Evolutionary conservation across 2,113 vertebrate species (phyloP).

Genomic region (Oceanodroma tethys): DNA sequence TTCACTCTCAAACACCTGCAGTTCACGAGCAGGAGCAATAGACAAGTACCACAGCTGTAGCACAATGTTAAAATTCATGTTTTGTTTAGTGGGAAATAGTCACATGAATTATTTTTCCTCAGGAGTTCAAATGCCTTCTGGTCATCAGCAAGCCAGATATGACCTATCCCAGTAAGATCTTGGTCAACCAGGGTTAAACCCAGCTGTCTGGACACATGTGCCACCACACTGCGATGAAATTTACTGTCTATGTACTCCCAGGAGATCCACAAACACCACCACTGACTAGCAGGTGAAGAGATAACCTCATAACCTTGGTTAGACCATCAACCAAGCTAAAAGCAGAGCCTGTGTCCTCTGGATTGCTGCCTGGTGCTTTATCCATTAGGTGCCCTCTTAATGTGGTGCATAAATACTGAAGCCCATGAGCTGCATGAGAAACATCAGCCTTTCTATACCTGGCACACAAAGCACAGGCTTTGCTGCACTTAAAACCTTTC

Average conservation of each 20-base stretch:
- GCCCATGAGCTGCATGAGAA: not conserved
- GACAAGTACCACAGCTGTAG: not conserved
- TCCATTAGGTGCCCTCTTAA: not conserved
- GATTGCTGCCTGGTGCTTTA: not conserved
- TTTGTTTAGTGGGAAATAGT: not conserved
- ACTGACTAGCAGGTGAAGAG: not conserved
- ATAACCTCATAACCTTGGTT: not conserved
- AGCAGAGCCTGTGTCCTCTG: not conserved
- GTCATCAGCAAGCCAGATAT: not conserved
- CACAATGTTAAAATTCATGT: not conserved
- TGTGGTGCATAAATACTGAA: not conserved
- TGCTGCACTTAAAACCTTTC: not conserved
- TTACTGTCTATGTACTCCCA: not conserved
- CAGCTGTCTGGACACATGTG: not conserved
- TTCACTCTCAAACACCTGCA: not conserved
- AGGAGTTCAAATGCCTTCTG: not conserved
- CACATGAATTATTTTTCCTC: not conserved
- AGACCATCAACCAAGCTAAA: not conserved
- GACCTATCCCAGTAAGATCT: not conserved
- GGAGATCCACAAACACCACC: not conserved
- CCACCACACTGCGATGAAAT: not conserved
- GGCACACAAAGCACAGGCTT: rapidly evolving
- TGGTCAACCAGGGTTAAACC: not conserved
- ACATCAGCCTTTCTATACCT: not conserved
- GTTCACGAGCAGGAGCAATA: not conserved